These are phyloP conservation scores for Ferdinandea cuprea DNA, from an alignment of 2,888 invertebrate genomes.

Conservation along the genomic window DNA sequence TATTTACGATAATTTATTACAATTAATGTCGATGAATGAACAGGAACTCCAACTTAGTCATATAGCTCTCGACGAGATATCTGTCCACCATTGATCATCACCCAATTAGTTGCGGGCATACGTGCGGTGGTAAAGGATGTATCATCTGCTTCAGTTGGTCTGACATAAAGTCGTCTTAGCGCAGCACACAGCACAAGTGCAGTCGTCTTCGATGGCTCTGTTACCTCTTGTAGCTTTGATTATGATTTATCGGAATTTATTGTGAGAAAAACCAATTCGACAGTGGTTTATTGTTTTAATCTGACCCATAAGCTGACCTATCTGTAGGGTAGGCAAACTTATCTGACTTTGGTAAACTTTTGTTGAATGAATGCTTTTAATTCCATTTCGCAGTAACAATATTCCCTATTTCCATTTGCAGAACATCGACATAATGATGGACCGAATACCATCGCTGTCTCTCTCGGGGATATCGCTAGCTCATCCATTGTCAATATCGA, in stretches of 20 bases:
- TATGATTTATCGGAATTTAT: conserved; percentile 70
- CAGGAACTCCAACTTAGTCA: background rate
- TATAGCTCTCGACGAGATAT: conserved; percentile 52
- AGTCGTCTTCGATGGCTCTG: conserved; percentile 6
- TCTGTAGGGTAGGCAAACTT: too few relatives aligned
- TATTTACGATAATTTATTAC: conserved; percentile 69
- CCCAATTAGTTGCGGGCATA: conserved; percentile 64
- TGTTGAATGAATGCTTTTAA: too few relatives aligned
- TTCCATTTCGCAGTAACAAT: too few relatives aligned
- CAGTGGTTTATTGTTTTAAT: conserved; percentile 21
- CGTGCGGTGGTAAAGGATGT: conserved; percentile 22
- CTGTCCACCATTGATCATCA: conserved; percentile 71
- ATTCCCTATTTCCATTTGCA: conserved; percentile 59
- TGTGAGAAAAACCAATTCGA: background rate
- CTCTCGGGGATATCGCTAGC: conserved; percentile 83
- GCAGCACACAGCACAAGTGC: conserved; percentile 32
- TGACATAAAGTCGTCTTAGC: conserved; percentile 74
- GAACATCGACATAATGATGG: conserved; percentile 81
- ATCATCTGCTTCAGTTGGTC: conserved; percentile 28
- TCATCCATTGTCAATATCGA: conserved; percentile 81
- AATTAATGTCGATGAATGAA: conserved; percentile 61
- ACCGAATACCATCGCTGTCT: conserved; percentile 83
- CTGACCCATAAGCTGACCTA: background rate
- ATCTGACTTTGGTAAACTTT: too few relatives aligned
- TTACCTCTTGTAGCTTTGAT: conserved; percentile 29